A percentile compares a stretch with the other conserved stretches of the same genome.
Evolutionary conservation across 2,888 invertebrate species (phyloP).

Genomic region (Yponomeuta cagnagella): DNA sequence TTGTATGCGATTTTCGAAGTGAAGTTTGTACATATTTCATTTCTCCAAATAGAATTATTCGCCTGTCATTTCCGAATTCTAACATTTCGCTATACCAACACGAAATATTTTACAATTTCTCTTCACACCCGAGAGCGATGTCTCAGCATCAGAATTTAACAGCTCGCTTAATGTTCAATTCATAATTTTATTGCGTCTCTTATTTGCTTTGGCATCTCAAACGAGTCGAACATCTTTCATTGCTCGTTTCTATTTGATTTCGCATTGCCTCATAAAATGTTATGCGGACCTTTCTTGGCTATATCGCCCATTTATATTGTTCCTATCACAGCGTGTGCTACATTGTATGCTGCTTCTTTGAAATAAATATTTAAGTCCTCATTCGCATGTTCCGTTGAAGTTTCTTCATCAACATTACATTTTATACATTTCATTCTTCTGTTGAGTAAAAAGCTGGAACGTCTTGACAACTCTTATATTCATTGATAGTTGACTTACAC

Average conservation of each 20-base stretch:
- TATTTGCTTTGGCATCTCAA: conserved; percentile 63
- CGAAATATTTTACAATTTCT: conserved; percentile 37
- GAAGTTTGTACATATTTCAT: no score
- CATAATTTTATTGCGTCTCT: conserved; percentile 64
- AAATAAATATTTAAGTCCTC: background rate
- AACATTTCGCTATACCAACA: background rate
- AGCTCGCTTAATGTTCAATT: conserved; percentile 55
- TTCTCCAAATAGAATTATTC: no score
- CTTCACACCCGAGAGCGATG: conserved; percentile 40
- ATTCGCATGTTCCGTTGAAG: background rate
- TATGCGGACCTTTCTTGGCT: conserved; percentile 48
- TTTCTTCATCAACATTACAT: background rate
- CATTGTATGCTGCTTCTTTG: conserved; percentile 37
- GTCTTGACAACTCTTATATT: background rate
- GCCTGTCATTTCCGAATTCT: no score
- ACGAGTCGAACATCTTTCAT: conserved; percentile 68
- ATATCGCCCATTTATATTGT: conserved; percentile 57
- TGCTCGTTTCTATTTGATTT: conserved; percentile 75
- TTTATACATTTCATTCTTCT: background rate
- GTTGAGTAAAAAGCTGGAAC: background rate
- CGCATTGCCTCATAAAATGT: conserved; percentile 47
- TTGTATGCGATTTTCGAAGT: no score
- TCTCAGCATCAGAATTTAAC: conserved; percentile 52
- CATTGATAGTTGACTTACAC: background rate
- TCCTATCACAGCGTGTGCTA: conserved; percentile 66